A percentile compares a stretch with the other conserved stretches of the same genome.
Evolutionary conservation across 2,888 invertebrate species (phyloP).

Genomic region (Drosophila cognata): DNA sequence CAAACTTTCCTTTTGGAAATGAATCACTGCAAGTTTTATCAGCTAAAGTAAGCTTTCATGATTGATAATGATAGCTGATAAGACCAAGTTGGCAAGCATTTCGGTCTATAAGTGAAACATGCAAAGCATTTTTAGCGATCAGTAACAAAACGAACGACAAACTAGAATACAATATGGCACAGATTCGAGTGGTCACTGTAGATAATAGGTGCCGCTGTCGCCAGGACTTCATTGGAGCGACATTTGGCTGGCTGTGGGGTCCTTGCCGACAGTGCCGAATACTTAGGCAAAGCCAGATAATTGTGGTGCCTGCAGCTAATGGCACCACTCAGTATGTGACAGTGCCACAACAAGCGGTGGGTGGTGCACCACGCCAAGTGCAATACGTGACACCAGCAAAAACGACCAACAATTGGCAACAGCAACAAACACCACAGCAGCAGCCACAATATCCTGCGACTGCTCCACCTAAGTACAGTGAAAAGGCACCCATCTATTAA

Average conservation of each 20-base stretch:
- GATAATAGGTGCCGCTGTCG: slow-evolving; percentile 12
- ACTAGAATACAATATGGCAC: slow-evolving; percentile 6
- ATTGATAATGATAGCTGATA: slow-evolving; percentile 2
- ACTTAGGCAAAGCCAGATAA: slow-evolving; percentile 1
- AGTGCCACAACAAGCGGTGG: neutral
- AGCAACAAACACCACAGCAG: neutral
- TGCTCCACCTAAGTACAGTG: slow-evolving; percentile 7
- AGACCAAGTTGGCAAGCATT: too few species aligned
- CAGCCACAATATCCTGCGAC: neutral
- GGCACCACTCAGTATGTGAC: slow-evolving; percentile 7
- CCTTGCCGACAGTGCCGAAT: slow-evolving; percentile 17
- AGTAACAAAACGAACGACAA: slow-evolving; percentile 7
- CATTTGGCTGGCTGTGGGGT: slow-evolving; percentile 20
- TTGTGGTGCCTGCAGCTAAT: slow-evolving; percentile 9
- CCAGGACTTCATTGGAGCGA: slow-evolving; percentile 6
- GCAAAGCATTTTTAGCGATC: neutral
- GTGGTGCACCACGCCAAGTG: neutral
- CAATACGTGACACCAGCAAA: neutral
- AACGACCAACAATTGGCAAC: neutral
- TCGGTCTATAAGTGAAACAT: slow-evolving; percentile 12
- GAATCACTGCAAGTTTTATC: slow-evolving; percentile 14
- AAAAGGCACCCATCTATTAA: slow-evolving; percentile 15
- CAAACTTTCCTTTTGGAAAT: neutral
- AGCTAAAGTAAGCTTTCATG: neutral
- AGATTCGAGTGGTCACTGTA: slow-evolving; percentile 20